A percentile compares a stretch with the other conserved stretches of the same genome.
Conservation (phyloP, 2,113 vertebrate species). For the Platycercus adscitus region DNA sequence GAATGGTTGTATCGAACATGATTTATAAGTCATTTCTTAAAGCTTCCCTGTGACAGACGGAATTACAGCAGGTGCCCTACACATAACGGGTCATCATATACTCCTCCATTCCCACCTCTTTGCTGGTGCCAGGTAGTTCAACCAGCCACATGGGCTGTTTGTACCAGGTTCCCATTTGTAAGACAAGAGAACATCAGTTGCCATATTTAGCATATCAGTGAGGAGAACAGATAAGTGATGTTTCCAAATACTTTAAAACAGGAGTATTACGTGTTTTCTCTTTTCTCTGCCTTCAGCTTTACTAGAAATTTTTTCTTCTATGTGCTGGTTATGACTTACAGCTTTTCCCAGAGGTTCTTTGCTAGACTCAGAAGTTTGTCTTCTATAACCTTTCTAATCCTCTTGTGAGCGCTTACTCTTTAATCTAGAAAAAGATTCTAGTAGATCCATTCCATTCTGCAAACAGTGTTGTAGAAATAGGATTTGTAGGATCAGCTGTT, state of each 20-base stretch:
- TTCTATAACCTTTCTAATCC: neutral
- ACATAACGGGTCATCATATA: neutral
- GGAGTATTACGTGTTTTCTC: neutral
- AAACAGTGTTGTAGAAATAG: neutral
- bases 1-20: neutral
- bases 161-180: neutral
- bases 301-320: neutral
- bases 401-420: neutral
- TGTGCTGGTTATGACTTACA: neutral
- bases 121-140: neutral
- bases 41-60: neutral
- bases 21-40: neutral
- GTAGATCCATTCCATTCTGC: neutral
- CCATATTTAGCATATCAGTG: neutral
- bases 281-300: neutral
- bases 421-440: neutral
- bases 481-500: neutral
- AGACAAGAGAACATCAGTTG: neutral
- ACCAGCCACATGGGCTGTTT: neutral
- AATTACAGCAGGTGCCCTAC: neutral
- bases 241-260: neutral
- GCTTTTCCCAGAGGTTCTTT: neutral
- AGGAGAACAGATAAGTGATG: neutral
- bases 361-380: neutral
- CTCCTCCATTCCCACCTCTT: neutral